Evolutionary conservation across 2,888 invertebrate species (phyloP).

Genomic region (Tuberolachnus salignus): DNA sequence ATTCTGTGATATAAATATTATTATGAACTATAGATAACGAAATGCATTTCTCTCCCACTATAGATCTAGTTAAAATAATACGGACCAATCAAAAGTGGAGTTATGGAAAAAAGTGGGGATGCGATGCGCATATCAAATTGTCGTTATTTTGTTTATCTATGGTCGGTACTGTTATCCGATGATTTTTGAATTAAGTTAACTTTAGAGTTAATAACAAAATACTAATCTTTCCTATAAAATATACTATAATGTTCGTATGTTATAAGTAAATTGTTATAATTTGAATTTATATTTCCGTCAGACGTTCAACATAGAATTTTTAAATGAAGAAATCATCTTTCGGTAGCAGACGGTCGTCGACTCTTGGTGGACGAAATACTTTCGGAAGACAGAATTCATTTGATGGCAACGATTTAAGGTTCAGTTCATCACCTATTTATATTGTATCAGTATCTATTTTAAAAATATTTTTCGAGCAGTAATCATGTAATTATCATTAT

Average conservation of each 20-base stretch:
- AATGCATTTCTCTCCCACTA: too few relatives aligned
- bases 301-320: background rate
- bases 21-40: too few relatives aligned
- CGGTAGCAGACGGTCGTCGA: constrained; percentile 49
- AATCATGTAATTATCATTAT: background rate
- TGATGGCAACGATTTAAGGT: constrained; percentile 43
- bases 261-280: too few relatives aligned
- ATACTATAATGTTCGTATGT: too few relatives aligned
- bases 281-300: background rate
- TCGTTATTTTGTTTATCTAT: background rate
- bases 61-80: too few relatives aligned
- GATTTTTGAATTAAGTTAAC: background rate
- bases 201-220: too few relatives aligned
- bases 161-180: background rate
- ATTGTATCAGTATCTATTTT: too few relatives aligned
- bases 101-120: too few relatives aligned
- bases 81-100: too few relatives aligned
- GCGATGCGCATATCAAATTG: too few relatives aligned
- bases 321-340: constrained; percentile 47
- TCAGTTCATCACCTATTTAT: background rate
- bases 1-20: too few relatives aligned
- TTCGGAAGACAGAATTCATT: constrained; percentile 52
- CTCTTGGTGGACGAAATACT: constrained; percentile 39
- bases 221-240: too few relatives aligned
- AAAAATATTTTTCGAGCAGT: background rate